phyloP scores from a whole-genome alignment of 2,797 vertebrate species.

The Rhinogobio ventralis region DNA sequence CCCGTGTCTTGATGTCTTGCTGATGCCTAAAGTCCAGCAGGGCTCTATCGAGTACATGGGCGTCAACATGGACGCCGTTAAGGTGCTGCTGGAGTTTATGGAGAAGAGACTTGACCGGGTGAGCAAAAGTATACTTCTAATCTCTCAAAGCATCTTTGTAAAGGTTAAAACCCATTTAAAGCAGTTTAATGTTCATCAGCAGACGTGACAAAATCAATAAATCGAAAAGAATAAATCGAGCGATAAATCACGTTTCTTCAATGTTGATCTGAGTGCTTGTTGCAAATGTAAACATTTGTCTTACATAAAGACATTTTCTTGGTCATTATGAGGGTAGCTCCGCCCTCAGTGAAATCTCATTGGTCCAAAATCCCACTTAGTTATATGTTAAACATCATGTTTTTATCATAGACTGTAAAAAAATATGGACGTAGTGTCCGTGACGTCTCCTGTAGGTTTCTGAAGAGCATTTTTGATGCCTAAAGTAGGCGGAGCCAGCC shows the following conservation, averaged over 20 bases:
- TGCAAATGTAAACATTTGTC: background rate
- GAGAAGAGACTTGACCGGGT: slow-evolving; percentile 89
- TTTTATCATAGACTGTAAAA: no score
- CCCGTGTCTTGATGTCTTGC: slow-evolving; percentile 87
- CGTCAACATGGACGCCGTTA: slow-evolving; percentile 91
- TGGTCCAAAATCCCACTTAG: background rate
- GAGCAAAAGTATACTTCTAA: slow-evolving; percentile 54
- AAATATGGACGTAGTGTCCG: no score
- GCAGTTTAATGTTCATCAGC: background rate
- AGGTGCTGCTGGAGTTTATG: slow-evolving; percentile 86
- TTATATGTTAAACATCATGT: background rate
- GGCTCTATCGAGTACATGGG: slow-evolving; percentile 91
- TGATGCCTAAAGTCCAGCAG: slow-evolving; percentile 83
- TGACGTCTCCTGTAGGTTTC: no score
- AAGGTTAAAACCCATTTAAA: background rate
- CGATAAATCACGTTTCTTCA: background rate
- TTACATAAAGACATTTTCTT: background rate
- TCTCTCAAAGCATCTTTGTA: background rate
- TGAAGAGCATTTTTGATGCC: no score
- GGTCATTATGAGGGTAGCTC: background rate
- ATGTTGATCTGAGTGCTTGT: background rate
- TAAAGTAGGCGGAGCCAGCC: no score
- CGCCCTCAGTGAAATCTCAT: background rate
- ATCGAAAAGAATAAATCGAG: no score
- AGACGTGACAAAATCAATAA: background rate